phyloP scores from a whole-genome alignment of 2,888 invertebrate species.

The Apotomis capreana region DNA sequence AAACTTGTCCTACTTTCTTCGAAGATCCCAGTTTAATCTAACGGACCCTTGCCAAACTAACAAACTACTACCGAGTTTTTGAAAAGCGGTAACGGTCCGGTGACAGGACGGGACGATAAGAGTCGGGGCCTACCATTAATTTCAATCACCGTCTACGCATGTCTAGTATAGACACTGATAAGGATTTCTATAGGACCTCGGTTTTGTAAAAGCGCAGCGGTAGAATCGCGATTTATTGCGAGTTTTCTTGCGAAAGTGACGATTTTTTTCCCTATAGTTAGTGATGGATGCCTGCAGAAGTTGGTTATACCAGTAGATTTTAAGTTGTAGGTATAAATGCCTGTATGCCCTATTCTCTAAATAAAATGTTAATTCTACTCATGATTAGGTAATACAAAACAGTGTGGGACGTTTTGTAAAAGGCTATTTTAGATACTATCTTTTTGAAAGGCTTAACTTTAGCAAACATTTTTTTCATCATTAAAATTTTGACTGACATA shows the following conservation, averaged over 20 bases:
- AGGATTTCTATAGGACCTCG: slow-evolving; percentile 64
- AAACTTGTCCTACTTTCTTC: slow-evolving; percentile 38
- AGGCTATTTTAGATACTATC: too few relatives aligned
- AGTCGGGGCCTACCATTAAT: slow-evolving; percentile 67
- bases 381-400: too few relatives aligned
- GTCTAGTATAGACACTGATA: slow-evolving; percentile 61
- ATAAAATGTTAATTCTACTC: too few relatives aligned
- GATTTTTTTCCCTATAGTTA: not conserved
- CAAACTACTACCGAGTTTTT: slow-evolving; percentile 55
- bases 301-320: too few relatives aligned
- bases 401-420: too few relatives aligned
- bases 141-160: slow-evolving; percentile 70
- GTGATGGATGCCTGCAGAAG: not conserved
- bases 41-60: slow-evolving; percentile 42
- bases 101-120: slow-evolving; percentile 72
- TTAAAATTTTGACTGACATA: too few relatives aligned
- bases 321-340: too few relatives aligned
- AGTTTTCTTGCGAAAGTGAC: slow-evolving; percentile 16
- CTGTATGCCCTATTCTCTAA: too few relatives aligned
- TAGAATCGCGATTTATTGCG: slow-evolving; percentile 29
- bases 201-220: slow-evolving; percentile 50
- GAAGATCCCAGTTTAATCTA: slow-evolving; percentile 42
- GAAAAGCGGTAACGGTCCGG: slow-evolving; percentile 54
- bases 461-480: too few relatives aligned
- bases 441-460: too few relatives aligned